Percentiles rank a stretch among this genome's conserved stretches.
Conservation (phyloP, 2,888 invertebrate genomes). For the Dorcus hopei region DNA sequence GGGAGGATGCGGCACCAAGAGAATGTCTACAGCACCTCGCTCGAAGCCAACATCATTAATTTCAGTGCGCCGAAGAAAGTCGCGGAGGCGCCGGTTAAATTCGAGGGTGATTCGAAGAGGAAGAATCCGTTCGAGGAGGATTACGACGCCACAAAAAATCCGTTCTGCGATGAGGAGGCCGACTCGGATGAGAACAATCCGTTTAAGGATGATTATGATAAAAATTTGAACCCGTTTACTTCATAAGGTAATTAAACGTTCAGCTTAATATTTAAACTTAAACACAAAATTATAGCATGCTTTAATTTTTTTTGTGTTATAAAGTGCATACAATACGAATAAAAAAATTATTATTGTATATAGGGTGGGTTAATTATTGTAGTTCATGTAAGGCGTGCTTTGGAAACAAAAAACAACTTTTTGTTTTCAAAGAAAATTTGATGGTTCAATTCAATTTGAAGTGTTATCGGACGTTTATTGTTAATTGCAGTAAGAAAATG, state of each 20-base stretch:
- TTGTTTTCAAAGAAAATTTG: too few relatives aligned
- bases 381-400: too few relatives aligned
- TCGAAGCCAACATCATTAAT: conserved; percentile 10
- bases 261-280: too few relatives aligned
- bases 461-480: too few relatives aligned
- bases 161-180: conserved; percentile 38
- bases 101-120: conserved; percentile 21
- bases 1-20: conserved; percentile 58
- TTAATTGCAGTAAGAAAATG: too few relatives aligned
- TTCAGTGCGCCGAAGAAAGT: conserved; percentile 18
- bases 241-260: neutral
- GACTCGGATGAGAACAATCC: conserved; percentile 55
- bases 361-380: too few relatives aligned
- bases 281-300: too few relatives aligned
- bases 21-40: conserved; percentile 50
- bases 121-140: conserved; percentile 14
- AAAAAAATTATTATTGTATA: too few relatives aligned
- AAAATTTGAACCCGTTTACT: conserved; percentile 70
- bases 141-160: conserved; percentile 24
- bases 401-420: too few relatives aligned
- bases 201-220: conserved; percentile 66
- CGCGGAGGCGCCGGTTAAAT: neutral
- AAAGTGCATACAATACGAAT: too few relatives aligned
- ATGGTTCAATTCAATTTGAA: too few relatives aligned
- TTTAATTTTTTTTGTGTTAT: too few relatives aligned